Evolutionary conservation across 1,140 invertebrate species (phyloP).

Genomic region (Saccostrea cuccullata): DNA sequence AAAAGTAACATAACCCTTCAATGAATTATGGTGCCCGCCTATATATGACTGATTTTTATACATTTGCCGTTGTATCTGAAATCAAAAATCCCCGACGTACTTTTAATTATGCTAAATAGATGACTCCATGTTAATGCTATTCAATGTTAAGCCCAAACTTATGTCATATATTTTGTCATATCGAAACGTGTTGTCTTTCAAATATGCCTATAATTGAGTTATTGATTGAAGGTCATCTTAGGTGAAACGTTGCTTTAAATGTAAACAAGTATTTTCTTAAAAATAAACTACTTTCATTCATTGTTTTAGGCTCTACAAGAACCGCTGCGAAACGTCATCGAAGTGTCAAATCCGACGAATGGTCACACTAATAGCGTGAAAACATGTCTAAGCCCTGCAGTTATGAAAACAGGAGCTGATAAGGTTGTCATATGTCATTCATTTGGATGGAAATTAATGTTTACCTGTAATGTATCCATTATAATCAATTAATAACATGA

Average conservation of each 20-base stretch:
- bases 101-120: neutral
- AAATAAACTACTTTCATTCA: neutral
- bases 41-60: constrained; percentile 19
- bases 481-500: constrained; percentile 1
- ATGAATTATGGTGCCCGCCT: constrained; percentile 1
- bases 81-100: neutral
- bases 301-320: neutral
- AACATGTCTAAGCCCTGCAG: constrained; percentile 17
- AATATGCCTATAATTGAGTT: too few species aligned
- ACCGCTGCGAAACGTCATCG: neutral
- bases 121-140: neutral
- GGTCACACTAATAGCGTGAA: constrained; percentile 29
- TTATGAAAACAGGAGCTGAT: neutral
- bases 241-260: too few species aligned
- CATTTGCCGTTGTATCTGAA: neutral
- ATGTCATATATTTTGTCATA: neutral
- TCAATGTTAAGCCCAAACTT: neutral
- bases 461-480: neutral
- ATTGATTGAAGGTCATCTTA: too few species aligned
- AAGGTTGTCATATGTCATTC: constrained; percentile 29
- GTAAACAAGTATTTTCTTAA: neutral
- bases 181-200: neutral
- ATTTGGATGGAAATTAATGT: constrained; percentile 19
- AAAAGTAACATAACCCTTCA: constrained; percentile 20
- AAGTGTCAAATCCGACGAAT: neutral